Evolutionary conservation across 2,888 invertebrate genomes (phyloP), one percentile per base, ranked within the genome.

Genomic region (Drosophila flavopinicola): DNA sequence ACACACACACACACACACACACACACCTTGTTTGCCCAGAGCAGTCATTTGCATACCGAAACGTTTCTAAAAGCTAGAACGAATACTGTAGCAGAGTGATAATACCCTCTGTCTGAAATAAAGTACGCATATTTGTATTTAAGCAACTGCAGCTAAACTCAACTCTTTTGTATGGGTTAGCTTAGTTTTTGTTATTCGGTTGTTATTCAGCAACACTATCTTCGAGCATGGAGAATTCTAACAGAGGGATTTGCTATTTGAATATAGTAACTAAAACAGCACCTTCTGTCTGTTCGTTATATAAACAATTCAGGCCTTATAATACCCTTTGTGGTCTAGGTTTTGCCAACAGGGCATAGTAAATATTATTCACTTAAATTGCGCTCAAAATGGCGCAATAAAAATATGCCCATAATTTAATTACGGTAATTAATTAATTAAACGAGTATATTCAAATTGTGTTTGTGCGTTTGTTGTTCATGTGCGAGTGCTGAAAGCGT

Each of bases 371-470:
- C 23, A 47, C 59, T 53, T 49, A 56, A 72, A 67, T 59, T 58
- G 72, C 52, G 52, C 54, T 51, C 41, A 38, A 51, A 68, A 45
- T 10, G 15, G 15, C 59, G 24, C 20, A 2, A 32, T 29, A 33
- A 48, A 53, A 38, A 52, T 20, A 48, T 17, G 15, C 11, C 23
- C 33, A 54, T 64, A 72, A 72, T 69, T 69, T 61, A 33, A 72
- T 72, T 58, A 54, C 48, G 54, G 61, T 42, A 78, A 85, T 75
- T 69, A 67, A 78, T 77, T 60, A 67, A 82, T 75, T 69, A 71
- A 56, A 51, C 37, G 38, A 42, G 47, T 63, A 59, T 57, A 59
- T 71, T 75, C 66, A 68, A 76, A 78, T 58, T 70, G 20, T 20
- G 20, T 7, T 4, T 51, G 17, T 42, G 20, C 45, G 30, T 24